Conservation (phyloP, 2,797 vertebrate genomes). For the Epinephelus awoara region DNA sequence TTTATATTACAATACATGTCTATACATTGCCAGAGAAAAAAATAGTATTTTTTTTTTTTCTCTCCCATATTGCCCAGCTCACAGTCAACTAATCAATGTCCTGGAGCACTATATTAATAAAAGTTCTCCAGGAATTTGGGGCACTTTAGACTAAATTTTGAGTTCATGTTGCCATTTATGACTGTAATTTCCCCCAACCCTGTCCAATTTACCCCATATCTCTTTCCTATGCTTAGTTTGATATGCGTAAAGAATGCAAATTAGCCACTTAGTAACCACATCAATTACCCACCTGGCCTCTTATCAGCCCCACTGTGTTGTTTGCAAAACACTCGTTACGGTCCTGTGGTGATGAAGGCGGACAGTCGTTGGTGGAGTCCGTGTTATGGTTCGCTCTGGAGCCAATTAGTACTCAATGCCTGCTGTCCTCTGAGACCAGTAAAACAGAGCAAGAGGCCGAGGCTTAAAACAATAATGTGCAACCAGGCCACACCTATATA, state of each 20-base stretch:
- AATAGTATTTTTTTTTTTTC: neutral
- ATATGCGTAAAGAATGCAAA: constrained; percentile 96
- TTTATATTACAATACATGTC: neutral
- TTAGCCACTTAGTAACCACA: constrained; percentile 98
- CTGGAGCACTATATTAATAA: constrained; percentile 91
- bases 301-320: constrained; percentile 96
- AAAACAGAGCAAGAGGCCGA: constrained; percentile 86
- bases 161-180: constrained; percentile 70
- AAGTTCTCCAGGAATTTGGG: constrained; percentile 87
- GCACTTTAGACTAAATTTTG: constrained; percentile 78
- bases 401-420: constrained; percentile 94
- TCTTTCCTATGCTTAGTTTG: constrained; percentile 82
- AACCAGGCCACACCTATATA: constrained; percentile 81
- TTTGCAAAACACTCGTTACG: constrained; percentile 96
- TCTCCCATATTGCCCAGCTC: constrained; percentile 1
- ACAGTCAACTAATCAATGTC: constrained; percentile 18
- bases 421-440: constrained; percentile 86
- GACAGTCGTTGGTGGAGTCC: constrained; percentile 87
- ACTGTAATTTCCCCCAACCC: constrained; percentile 54
- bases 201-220: constrained; percentile 68
- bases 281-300: constrained; percentile 99
- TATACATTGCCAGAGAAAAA: neutral
- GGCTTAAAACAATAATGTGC: constrained; percentile 89
- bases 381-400: constrained; percentile 94
- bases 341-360: constrained; percentile 92